These are phyloP conservation scores for Acanthisitta chloris DNA, from an alignment of 2,113 vertebrate genomes.

Conservation along the genomic window DNA sequence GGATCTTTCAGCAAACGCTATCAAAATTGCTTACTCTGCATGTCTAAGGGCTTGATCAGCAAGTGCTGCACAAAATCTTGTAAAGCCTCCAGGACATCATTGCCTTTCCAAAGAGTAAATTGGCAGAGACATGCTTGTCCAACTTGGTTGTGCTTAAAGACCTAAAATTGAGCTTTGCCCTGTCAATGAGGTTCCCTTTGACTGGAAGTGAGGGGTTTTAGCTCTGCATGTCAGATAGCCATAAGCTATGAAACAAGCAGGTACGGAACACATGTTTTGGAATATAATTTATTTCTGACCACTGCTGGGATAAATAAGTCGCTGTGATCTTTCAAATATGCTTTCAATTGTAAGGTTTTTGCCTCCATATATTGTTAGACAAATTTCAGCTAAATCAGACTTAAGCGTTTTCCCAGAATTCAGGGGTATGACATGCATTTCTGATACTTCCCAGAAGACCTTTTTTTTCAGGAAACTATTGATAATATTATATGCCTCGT, in stretches of 20 bases:
- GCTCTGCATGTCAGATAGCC: not conserved
- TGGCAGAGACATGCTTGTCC: not conserved
- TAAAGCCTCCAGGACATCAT: not conserved
- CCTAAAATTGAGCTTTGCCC: not conserved
- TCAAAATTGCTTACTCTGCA: not conserved
- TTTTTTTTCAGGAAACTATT: not conserved
- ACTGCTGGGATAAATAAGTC: not conserved
- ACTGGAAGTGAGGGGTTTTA: not conserved
- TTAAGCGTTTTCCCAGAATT: slow-evolving; percentile 21
- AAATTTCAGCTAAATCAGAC: slow-evolving; percentile 6
- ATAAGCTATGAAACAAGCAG: not conserved
- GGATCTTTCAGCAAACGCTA: not conserved
- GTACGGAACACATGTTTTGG: not conserved
- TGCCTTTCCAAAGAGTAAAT: not conserved
- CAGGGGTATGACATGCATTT: not conserved
- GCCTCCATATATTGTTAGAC: not conserved
- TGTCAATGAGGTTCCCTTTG: not conserved
- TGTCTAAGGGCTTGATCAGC: not conserved
- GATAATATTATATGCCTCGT: not conserved
- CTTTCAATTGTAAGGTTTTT: not conserved
- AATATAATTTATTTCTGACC: not conserved
- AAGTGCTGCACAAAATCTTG: not conserved
- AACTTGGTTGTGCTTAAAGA: not conserved
- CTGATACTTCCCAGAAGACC: not conserved
- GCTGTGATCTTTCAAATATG: not conserved